Percentiles rank a stretch among this genome's conserved stretches.
These are phyloP conservation scores for Aphaenogaster ashmeadi DNA, from an alignment of 1,140 invertebrate species.

Conservation along the genomic window DNA sequence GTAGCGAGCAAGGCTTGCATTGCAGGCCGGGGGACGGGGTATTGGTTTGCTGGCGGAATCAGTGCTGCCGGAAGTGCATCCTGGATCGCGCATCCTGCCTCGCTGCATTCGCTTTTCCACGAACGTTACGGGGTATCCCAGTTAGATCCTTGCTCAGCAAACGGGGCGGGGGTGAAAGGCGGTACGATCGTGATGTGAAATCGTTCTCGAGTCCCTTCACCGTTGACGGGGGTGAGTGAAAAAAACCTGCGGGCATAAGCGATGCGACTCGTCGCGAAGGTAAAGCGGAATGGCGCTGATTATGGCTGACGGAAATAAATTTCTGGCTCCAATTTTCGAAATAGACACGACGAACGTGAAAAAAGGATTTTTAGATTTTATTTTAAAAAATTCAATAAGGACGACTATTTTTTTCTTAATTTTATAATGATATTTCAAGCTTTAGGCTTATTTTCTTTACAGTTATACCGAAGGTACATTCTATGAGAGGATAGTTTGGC, in stretches of 20 bases:
- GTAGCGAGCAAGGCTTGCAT: neutral
- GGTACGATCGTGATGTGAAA: conserved; percentile 73
- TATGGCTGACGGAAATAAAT: conserved; percentile 11
- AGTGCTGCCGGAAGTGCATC: conserved; percentile 73
- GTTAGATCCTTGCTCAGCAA: conserved; percentile 69
- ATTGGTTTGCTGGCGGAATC: conserved; percentile 69
- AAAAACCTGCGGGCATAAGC: conserved; percentile 32
- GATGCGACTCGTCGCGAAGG: neutral
- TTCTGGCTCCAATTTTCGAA: neutral
- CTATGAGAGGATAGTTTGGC: neutral
- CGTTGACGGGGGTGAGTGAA: conserved; percentile 15
- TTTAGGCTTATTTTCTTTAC: neutral
- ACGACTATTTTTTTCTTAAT: neutral
- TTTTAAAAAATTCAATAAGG: neutral
- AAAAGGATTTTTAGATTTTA: neutral
- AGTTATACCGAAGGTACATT: neutral
- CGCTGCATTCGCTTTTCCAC: conserved; percentile 74
- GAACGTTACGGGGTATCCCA: conserved; percentile 59
- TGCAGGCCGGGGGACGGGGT: neutral
- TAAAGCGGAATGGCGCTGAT: neutral
- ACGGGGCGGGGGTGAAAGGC: neutral
- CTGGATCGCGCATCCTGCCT: conserved; percentile 73
- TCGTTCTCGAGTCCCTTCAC: conserved; percentile 70
- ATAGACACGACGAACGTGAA: neutral
- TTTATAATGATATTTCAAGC: neutral